Conservation (phyloP, 2,888 invertebrate genomes). For the Cephus pulcher region DNA sequence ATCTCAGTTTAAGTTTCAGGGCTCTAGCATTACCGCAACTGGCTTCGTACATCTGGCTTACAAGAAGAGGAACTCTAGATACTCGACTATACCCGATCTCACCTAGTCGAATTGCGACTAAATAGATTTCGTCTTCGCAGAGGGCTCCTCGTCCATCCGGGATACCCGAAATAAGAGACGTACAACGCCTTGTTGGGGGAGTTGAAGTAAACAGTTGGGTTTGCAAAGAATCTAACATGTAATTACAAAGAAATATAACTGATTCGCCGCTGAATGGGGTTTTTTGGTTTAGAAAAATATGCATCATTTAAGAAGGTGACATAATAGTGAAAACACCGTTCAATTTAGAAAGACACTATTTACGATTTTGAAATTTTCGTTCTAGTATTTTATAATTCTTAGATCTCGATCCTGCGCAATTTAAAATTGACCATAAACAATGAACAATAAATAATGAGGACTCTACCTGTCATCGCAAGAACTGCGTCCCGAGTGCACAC, state of each 20-base stretch:
- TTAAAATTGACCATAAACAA: not conserved
- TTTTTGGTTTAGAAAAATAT: too few species aligned
- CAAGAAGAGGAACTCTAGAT: not conserved
- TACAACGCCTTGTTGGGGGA: slow-evolving; percentile 59
- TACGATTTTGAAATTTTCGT: not conserved
- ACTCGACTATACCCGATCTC: slow-evolving; percentile 37
- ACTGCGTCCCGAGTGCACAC: slow-evolving; percentile 86
- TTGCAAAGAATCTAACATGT: slow-evolving; percentile 55
- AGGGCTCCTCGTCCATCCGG: slow-evolving; percentile 49
- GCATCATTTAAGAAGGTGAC: too few species aligned
- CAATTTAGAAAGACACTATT: not conserved
- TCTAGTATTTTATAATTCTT: not conserved
- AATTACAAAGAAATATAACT: slow-evolving; percentile 25
- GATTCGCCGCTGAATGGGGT: too few species aligned
- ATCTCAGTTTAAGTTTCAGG: too few species aligned
- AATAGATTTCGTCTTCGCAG: slow-evolving; percentile 46
- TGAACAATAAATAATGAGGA: slow-evolving; percentile 44
- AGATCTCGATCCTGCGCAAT: not conserved
- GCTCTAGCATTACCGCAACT: not conserved
- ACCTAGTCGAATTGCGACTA: slow-evolving; percentile 58
- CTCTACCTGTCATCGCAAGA: slow-evolving; percentile 79
- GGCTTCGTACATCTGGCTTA: not conserved
- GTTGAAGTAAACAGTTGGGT: slow-evolving; percentile 56
- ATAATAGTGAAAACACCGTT: not conserved
- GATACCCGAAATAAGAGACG: slow-evolving; percentile 55